Conservation (phyloP, 1,140 invertebrate species). For the Dendroctonus ponderosae region DNA sequence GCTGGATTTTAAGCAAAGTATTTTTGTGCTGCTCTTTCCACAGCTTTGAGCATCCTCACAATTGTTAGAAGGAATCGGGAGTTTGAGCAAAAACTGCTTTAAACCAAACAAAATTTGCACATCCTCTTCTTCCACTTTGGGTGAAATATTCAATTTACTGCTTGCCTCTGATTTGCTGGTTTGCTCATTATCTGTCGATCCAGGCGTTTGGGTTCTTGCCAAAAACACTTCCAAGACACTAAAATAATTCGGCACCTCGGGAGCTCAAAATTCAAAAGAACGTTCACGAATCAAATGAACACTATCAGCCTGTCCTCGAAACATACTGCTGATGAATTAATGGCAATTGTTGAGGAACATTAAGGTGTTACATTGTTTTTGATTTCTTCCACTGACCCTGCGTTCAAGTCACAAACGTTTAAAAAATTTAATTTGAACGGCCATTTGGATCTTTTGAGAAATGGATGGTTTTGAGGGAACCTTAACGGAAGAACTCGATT, state of each 20-base stretch:
- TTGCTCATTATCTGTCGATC: too few species aligned
- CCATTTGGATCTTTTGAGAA: conserved; percentile 1
- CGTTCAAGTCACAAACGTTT: background rate
- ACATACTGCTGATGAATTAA: conserved; percentile 12
- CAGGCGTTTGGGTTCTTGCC: background rate
- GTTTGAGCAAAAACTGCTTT: conserved; percentile 5
- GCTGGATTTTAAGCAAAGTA: too few species aligned
- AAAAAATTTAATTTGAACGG: conserved; percentile 9
- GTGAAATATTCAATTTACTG: background rate
- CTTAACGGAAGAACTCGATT: background rate
- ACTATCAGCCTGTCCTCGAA: background rate
- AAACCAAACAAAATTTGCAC: conserved; percentile 6
- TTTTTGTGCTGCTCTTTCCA: too few species aligned
- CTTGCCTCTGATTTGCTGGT: too few species aligned
- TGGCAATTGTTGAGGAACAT: conserved; percentile 15
- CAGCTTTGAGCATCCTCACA: too few species aligned
- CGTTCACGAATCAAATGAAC: background rate
- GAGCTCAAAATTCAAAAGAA: conserved; percentile 4
- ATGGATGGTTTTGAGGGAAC: background rate
- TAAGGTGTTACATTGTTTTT: conserved; percentile 5
- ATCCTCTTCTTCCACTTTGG: background rate
- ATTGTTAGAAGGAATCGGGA: too few species aligned
- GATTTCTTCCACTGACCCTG: conserved; percentile 10
- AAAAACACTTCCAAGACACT: conserved; percentile 8
- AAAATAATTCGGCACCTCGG: conserved; percentile 20